Conservation (phyloP, 23 tunicate genomes). For the Halocynthia aurantium region DNA sequence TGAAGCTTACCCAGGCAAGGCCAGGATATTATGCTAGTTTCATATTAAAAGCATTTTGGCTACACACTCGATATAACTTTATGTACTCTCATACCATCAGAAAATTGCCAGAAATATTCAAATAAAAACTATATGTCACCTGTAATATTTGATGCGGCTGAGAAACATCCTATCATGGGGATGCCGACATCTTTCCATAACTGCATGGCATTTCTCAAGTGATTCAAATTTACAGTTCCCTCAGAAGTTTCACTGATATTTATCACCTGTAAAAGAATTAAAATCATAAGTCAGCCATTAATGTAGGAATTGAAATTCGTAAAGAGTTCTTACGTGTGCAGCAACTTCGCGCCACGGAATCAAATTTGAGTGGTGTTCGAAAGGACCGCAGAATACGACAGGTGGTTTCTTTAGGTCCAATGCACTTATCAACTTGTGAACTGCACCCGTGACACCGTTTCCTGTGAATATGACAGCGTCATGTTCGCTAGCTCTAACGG, state of each 20-base stretch:
- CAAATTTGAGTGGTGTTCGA: constrained; percentile 95
- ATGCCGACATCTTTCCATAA: constrained; percentile 6
- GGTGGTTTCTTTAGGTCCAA: constrained; percentile 51
- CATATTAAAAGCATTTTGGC: too few relatives aligned
- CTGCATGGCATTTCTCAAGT: constrained; percentile 11
- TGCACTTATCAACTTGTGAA: constrained; percentile 76
- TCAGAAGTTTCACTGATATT: background rate
- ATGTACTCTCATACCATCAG: too few relatives aligned
- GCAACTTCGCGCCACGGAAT: constrained; percentile 95
- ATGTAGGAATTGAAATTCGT: too few relatives aligned
- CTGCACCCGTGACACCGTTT: constrained; percentile 91
- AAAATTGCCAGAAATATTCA: too few relatives aligned
- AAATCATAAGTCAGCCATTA: too few relatives aligned
- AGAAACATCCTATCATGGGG: constrained; percentile 42
- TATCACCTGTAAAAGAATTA: background rate
- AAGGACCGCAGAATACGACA: constrained; percentile 94
- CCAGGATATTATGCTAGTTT: too few relatives aligned
- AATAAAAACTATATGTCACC: background rate
- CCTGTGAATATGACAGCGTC: constrained; percentile 98
- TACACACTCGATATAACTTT: too few relatives aligned
- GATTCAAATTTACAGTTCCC: constrained; percentile 14
- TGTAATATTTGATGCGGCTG: constrained; percentile 33
- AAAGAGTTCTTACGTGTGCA: background rate
- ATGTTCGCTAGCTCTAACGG: constrained; percentile 81
- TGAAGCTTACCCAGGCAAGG: too few relatives aligned